These are phyloP conservation scores for Orchestia grillus DNA, from an alignment of 1,140 invertebrate genomes.

Conservation along the genomic window DNA sequence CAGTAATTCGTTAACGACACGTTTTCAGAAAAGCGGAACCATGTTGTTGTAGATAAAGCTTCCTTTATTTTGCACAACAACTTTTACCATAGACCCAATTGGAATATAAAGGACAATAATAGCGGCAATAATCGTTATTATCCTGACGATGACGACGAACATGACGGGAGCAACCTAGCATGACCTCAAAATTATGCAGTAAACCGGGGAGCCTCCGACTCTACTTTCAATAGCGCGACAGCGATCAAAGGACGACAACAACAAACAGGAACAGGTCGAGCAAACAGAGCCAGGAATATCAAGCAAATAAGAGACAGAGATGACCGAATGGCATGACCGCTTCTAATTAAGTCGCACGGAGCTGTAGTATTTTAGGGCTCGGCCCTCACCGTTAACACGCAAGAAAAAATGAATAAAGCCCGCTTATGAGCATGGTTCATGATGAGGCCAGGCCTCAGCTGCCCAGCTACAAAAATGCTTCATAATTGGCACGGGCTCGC, in stretches of 20 bases:
- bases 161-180: neutral
- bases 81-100: neutral
- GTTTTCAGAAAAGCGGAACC: neutral
- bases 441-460: neutral
- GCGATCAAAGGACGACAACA: slow-evolving; percentile 34
- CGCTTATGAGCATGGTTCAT: neutral
- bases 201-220: neutral
- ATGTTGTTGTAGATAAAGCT: neutral
- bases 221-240: slow-evolving; percentile 23
- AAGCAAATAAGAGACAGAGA: slow-evolving; percentile 37
- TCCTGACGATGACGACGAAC: neutral
- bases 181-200: neutral
- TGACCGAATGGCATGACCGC: slow-evolving; percentile 33
- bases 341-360: slow-evolving; percentile 20
- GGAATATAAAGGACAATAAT: neutral
- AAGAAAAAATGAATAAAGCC: neutral
- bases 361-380: slow-evolving; percentile 22
- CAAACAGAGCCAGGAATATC: slow-evolving; percentile 40
- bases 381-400: slow-evolving; percentile 28
- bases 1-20: neutral
- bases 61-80: neutral
- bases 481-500: neutral
- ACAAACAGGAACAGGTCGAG: slow-evolving; percentile 17
- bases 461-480: neutral
- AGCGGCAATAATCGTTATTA: neutral